Conservation (phyloP, 2,888 invertebrate species). For the Heteromurus nitidus region DNA sequence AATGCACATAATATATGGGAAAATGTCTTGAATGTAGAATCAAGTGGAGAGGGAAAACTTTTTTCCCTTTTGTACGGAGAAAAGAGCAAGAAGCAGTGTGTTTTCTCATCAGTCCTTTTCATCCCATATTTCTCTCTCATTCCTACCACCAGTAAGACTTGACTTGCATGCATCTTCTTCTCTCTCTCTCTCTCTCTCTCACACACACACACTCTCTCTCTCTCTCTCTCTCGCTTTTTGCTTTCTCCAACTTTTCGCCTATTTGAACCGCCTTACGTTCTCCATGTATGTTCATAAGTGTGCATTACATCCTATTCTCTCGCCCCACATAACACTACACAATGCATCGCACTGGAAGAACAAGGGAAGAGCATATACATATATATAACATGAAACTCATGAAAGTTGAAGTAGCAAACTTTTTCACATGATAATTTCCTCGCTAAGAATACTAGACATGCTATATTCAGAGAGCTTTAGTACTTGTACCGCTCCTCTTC, state of each 20-base stretch:
- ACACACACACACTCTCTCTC: no score
- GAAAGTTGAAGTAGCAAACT: constrained; percentile 49
- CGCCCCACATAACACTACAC: not conserved
- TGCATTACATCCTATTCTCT: no score
- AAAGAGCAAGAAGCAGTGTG: not conserved
- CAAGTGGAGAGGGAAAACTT: constrained; percentile 52
- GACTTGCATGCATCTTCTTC: constrained; percentile 14
- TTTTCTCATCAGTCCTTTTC: constrained; percentile 22
- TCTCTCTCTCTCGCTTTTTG: constrained; percentile 1
- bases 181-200: no score
- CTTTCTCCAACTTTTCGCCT: constrained; percentile 14
- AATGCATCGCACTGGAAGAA: constrained; percentile 4
- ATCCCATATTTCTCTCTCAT: constrained; percentile 20
- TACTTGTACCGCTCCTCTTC: not conserved
- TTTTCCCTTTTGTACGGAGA: constrained; percentile 36
- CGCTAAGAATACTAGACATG: not conserved
- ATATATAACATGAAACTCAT: constrained; percentile 32
- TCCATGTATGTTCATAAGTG: constrained; percentile 31
- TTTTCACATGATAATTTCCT: constrained; percentile 56
- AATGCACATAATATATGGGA: constrained; percentile 65
- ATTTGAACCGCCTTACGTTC: constrained; percentile 40
- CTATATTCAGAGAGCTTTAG: not conserved
- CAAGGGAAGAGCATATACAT: constrained; percentile 19
- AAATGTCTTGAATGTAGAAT: constrained; percentile 61
- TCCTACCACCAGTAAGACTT: not conserved